These are phyloP conservation scores for Eupithecia vulgata DNA, from an alignment of 2,888 invertebrate genomes.

Conservation along the genomic window DNA sequence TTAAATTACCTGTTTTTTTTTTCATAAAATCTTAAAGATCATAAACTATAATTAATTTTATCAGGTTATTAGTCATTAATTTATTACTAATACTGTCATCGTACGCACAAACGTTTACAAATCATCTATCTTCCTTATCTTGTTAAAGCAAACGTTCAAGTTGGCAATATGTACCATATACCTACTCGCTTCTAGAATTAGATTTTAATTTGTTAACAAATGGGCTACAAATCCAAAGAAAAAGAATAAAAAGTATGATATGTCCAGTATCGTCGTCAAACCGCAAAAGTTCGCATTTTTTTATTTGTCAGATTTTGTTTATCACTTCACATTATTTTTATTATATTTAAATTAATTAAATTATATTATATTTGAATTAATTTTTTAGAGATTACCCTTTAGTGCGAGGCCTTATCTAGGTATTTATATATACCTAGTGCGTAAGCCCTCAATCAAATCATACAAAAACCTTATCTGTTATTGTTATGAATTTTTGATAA, in stretches of 20 bases:
- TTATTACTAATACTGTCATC: slow-evolving; percentile 17
- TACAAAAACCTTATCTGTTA: no score
- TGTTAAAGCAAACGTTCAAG: neutral
- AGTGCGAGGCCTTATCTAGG: no score
- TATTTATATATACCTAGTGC: no score
- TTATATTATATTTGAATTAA: no score
- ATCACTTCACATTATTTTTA: no score
- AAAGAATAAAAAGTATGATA: no score
- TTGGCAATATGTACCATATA: neutral
- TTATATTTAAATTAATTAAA: no score
- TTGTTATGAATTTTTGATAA: no score
- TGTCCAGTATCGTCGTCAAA: no score
- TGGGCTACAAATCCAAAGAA: neutral
- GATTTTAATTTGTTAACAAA: neutral
- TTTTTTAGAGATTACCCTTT: no score
- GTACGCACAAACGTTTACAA: slow-evolving; percentile 16
- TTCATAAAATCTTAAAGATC: neutral
- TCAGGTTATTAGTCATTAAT: slow-evolving; percentile 24
- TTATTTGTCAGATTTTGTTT: neutral
- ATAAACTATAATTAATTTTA: slow-evolving; percentile 4
- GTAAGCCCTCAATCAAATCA: no score
- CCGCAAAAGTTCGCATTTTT: neutral
- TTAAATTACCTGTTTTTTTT: neutral
- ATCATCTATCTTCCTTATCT: slow-evolving; percentile 32
- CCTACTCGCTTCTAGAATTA: neutral